Evolutionary conservation across 2,797 vertebrate genomes (phyloP).

Genomic region (Lepilemur ruficaudatus): DNA sequence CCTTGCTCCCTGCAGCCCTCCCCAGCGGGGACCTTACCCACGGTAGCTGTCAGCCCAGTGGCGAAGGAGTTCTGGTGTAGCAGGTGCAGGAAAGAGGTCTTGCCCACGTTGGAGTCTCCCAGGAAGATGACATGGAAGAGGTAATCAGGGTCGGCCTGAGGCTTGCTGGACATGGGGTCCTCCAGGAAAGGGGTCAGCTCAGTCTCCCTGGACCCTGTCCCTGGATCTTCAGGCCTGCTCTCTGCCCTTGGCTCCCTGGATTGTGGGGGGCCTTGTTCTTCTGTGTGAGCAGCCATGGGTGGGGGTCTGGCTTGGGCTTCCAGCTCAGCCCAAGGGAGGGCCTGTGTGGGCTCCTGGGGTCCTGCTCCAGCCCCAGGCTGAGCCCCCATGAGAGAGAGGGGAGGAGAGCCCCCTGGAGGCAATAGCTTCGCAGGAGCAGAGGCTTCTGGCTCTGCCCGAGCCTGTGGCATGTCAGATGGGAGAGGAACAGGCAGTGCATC

Average conservation of each 20-base stretch:
- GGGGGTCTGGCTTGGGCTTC: not conserved
- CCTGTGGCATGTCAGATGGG: not conserved
- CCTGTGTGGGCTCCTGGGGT: not conserved
- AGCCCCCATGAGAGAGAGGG: not conserved
- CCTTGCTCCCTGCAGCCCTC: rapidly evolving
- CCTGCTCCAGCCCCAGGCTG: not conserved
- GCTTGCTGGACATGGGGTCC: rapidly evolving
- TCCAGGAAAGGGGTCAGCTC: not conserved
- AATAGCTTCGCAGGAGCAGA: not conserved
- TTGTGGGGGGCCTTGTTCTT: not conserved
- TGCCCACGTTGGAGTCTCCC: conserved; percentile 93
- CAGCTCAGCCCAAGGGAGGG: not conserved
- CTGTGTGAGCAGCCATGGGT: not conserved
- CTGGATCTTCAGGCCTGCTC: not conserved
- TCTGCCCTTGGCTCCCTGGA: not conserved
- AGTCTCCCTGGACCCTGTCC: not conserved
- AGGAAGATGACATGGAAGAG: conserved; percentile 92
- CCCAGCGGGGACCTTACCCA: conserved; percentile 85
- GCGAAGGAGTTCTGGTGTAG: conserved; percentile 86
- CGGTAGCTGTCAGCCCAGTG: conserved; percentile 83
- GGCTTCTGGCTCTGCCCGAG: not conserved
- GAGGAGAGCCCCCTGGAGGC: not conserved
- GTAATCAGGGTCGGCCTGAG: conserved; percentile 76
- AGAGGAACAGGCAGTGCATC: not conserved
- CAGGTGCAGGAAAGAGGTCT: conserved; percentile 93